These are phyloP conservation scores for Drosophila tsacasi DNA, from an alignment of 1,140 invertebrate genomes.

Conservation along the genomic window DNA sequence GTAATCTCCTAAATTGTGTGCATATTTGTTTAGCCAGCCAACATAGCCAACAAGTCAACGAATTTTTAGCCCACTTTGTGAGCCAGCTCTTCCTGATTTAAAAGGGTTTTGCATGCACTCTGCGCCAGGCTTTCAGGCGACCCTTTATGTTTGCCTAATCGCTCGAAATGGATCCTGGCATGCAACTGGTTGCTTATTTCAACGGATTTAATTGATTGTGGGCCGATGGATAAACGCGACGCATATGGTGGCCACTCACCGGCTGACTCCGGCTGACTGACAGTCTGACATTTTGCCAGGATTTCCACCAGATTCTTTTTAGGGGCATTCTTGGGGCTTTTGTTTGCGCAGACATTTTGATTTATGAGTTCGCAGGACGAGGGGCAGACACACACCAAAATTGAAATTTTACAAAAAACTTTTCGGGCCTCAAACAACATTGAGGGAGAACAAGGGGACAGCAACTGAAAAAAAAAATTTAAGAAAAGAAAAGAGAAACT, in stretches of 20 bases:
- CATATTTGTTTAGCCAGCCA: conserved; percentile 65
- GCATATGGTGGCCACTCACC: conserved; percentile 46
- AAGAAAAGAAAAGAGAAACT: conserved; percentile 29
- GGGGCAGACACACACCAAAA: conserved; percentile 38
- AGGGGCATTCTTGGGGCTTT: conserved; percentile 50
- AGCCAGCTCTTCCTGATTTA: neutral
- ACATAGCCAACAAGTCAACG: conserved; percentile 41
- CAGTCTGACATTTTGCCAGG: conserved; percentile 43
- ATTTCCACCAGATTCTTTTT: conserved; percentile 41
- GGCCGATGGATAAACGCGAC: conserved; percentile 11
- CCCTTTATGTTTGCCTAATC: conserved; percentile 69
- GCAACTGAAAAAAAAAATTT: neutral
- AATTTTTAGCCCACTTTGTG: conserved; percentile 24
- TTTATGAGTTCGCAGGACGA: conserved; percentile 68
- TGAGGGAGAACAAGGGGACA: neutral
- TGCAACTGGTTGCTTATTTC: conserved; percentile 54
- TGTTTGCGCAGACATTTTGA: conserved; percentile 79
- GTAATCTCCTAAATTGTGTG: conserved; percentile 77
- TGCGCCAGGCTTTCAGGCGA: conserved; percentile 51
- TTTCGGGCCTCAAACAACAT: conserved; percentile 55
- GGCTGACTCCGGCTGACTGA: conserved; percentile 21
- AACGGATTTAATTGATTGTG: conserved; percentile 66
- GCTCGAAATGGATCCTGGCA: conserved; percentile 57
- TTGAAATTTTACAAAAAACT: conserved; percentile 77
- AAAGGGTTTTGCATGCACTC: conserved; percentile 43